Base-by-base conservation (phyloP, 2,797 vertebrate species). In the Steatocranus sp. region DNA sequence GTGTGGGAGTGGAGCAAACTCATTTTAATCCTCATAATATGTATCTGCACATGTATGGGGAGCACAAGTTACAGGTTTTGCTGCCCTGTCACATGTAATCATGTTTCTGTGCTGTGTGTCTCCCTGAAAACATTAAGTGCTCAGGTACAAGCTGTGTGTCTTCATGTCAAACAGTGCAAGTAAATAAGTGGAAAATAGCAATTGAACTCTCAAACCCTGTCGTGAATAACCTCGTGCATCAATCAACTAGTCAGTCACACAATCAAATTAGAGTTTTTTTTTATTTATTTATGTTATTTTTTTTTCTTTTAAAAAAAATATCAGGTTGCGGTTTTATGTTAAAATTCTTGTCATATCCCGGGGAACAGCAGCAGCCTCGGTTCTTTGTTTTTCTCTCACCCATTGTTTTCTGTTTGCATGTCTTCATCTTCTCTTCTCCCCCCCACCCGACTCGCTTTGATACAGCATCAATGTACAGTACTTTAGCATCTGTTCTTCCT, bases 401-500 rank as follows among this genome's bases (percentile, higher is more conserved):
- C 81, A 86, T 85, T 91, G 84, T 89, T 92, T 90, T 88, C 79
- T 78, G 8, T 77, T 11, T 84, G 78, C 84, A 53, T 82, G 79
- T 92, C 85, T 91, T 82, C 36, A 48, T 89, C 87, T 89, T 81
- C 54, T 84, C 68, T 77, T 83, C 61, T 73, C 36, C 11, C 49
- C 30, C 56, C 32, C 56, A 61, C 3, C 32, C 66, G 74, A 85
- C 78, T 86, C 76, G 56, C 82, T 91, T 92, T 91, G 83, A 92
- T 88, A 79, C 85, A 70, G 88, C 86, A 83, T 80, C 79, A 81
- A 30, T 86, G 77, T 86, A 77, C 87, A 85, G 79, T 88, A 46
- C 86, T 86, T 88, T 82, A 76, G 88, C 79, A 76, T 89, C 54
- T 90, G 82, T 90, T 91, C 85, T 89, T 86, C 90, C 82, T 87